Base-by-base conservation (phyloP, 2,113 vertebrate genomes). In the Ceyx melanurus region DNA sequence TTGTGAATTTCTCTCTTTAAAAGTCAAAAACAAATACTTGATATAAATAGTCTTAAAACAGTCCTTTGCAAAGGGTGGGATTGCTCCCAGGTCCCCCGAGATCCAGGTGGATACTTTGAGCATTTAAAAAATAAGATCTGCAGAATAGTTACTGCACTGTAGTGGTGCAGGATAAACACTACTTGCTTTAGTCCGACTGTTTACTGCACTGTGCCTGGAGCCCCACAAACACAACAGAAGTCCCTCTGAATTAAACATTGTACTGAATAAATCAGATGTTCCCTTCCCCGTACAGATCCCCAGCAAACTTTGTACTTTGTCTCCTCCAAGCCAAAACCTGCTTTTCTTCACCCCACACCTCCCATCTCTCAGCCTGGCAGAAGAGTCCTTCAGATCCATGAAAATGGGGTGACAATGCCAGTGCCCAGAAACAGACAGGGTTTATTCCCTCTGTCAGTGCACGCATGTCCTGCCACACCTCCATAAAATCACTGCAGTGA, bases 341-440 rank as follows among this genome's bases (percentile, higher is more conserved):
- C 37, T 11, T 83, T 60, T 65, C 28, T 50, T 51, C 70, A 45
- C 15, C 25, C 19, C 50, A 2, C 33, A 8, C 20, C 21, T 77
- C 46, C 65, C 18, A 4, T 25, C 4, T 8, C 35, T 79, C 76
- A 61, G 10, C 37, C 82, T 70, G 28, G 31, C 64, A 79, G 50
- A 35, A 31, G 46, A 57, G 10, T 26, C 40, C 43, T 62, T 42
- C 40, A 51, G 28, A 11, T 15, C 61, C 20, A 9, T 31, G 10
- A 40, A 60, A 40, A 0, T 3, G 1, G 28, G 46, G 20, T 43
- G 20, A 15, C 10, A 13, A 29, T 16, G 1, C 4, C 4, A 1
- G 35, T 46, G 61, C 50, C 46, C 68, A 61, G 74, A 21, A 73
- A 45, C 11, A 17, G 2, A 1, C 10, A 2, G 61, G 23, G 21